Evolutionary conservation across 2,113 vertebrate species (phyloP), one percentile per base, ranked within the genome.

Genomic region (Silurus glanis): DNA sequence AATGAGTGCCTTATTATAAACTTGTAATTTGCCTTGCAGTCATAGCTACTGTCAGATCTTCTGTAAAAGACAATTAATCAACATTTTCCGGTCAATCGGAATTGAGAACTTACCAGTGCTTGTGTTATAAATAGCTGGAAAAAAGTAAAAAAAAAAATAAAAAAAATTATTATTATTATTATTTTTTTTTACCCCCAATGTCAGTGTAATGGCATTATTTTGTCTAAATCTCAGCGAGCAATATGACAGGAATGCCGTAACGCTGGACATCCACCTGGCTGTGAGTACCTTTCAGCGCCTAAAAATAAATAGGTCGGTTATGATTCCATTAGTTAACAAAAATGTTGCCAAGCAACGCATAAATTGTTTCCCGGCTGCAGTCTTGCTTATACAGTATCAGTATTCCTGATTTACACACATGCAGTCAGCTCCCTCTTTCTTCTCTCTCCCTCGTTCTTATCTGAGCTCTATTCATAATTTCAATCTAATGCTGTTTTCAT

Each of bases 271-370:
- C 45, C 2, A 23, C 61, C 80, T 82, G 80, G 12, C 80, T 66
- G 45, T 82, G 47, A 82, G 64, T 82, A 82, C 80, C 61, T 82
- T 53, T 82, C 80, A 82, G 59, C 80, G 51, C 80, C 47, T 4
- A 59, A 82, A 64, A 59, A 82, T 23, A 66, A 82, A 82, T 82
- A 82, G 61, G 80, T 82, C 61, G 12, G 59, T 82, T 82, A 66
- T 82, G 61, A 82, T 66, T 82, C 80, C 47, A 66, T 82, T 82
- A 82, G 80, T 82, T 82, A 82, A 66, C 80, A 51, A 82, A 82
- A 66, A 56, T 82, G 61, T 82, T 82, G 80, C 80, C 80, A 82
- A 66, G 80, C 80, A 82, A 82, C 80, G 25, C 80, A 82, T 82
- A 59, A 82, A 82, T 47, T 51, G 58, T 82, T 80, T 82, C 80